phyloP scores from a whole-genome alignment of 1,140 invertebrate genomes.

The Papilio dardanus region DNA sequence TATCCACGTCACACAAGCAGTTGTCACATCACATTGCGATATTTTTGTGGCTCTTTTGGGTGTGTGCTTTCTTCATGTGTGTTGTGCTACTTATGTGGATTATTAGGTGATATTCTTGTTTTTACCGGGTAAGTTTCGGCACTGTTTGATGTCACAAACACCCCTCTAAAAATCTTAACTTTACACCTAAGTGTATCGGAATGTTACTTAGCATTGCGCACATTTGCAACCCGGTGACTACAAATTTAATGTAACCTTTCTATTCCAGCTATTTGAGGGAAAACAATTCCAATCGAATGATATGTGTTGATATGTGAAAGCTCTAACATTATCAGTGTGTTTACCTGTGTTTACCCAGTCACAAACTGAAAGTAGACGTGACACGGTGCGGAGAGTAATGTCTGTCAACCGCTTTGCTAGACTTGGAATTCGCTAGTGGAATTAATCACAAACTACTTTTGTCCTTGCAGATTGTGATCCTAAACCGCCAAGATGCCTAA shows the following conservation, averaged over 20 bases:
- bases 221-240: constrained; percentile 65
- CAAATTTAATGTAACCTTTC: constrained; percentile 61
- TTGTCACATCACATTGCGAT: constrained; percentile 80
- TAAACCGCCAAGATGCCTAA: constrained; percentile 78
- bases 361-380: constrained; percentile 58
- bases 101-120: constrained; percentile 80
- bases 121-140: constrained; percentile 73
- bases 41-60: constrained; percentile 81
- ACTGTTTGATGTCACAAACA: constrained; percentile 34
- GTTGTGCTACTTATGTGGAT: constrained; percentile 82
- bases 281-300: constrained; percentile 46
- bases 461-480: constrained; percentile 75
- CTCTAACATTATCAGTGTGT: constrained; percentile 39
- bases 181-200: constrained; percentile 30
- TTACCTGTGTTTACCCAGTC: constrained; percentile 47
- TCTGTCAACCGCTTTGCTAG: constrained; percentile 49
- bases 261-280: constrained; percentile 57
- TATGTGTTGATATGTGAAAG: constrained; percentile 40
- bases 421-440: constrained; percentile 49
- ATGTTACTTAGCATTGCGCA: constrained; percentile 41
- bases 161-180: constrained; percentile 37
- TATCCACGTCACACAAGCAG: constrained; percentile 79
- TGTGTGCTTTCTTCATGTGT: constrained; percentile 81
- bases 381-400: constrained; percentile 50
- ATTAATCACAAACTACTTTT: constrained; percentile 49